Conservation (phyloP, 2,888 invertebrate genomes). For the Pimpla rufipes region DNA sequence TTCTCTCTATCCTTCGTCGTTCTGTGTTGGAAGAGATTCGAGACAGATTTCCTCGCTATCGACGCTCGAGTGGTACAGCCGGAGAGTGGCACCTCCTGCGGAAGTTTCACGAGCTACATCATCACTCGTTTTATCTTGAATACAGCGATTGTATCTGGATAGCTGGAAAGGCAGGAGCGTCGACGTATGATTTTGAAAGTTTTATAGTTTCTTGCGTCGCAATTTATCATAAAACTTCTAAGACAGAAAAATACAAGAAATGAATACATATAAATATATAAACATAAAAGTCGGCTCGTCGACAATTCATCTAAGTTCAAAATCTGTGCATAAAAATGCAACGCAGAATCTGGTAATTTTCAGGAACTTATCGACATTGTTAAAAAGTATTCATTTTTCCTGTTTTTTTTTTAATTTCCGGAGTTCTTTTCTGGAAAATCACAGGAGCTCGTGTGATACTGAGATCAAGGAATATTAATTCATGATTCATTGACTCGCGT, state of each 20-base stretch:
- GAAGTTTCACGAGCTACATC: conserved; percentile 2
- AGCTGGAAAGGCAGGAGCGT: background rate
- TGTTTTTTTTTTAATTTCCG: background rate
- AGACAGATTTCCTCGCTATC: conserved; percentile 25
- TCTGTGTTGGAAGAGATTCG: background rate
- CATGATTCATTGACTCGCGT: background rate
- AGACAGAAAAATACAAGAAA: too few species aligned
- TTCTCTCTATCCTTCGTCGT: too few species aligned
- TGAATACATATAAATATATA: background rate
- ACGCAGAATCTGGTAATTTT: background rate
- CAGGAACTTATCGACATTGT: background rate
- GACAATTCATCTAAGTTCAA: background rate
- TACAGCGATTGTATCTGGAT: background rate
- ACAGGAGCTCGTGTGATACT: background rate
- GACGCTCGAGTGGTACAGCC: background rate
- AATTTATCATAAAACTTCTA: too few species aligned
- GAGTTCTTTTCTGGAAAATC: background rate
- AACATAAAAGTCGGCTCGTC: background rate
- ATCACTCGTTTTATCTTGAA: background rate
- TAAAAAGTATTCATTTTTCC: background rate
- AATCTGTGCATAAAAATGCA: background rate
- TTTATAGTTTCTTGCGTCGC: background rate
- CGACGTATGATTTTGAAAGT: background rate
- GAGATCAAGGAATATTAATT: background rate
- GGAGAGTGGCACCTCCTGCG: conserved; percentile 46